Evolutionary conservation across 35 echinoderm and acorn worm genomes (phyloP), one percentile per base, ranked within the genome.

Genomic region (Apostichopus parvimensis): DNA sequence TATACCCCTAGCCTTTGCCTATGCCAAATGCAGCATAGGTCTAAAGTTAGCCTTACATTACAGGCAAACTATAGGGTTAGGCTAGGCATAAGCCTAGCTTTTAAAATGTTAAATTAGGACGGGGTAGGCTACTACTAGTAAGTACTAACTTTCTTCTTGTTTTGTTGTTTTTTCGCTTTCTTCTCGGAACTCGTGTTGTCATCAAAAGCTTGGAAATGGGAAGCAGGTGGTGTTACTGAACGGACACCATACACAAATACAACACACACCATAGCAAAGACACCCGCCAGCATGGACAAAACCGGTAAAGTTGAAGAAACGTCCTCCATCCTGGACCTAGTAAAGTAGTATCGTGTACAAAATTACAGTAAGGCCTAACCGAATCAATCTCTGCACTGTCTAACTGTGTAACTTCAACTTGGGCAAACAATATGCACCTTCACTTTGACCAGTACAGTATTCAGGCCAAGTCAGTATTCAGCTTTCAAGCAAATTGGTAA

Each of bases 181-280:
- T 84, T 84, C 18, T 84, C 81, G 4, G 57, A 10, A 59, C 81
- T 84, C 13, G 55, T 84, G 81, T 84, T 84, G 18, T 84, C 81
- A 58, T 84, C 81, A 24, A 84, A 84, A 9, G 81, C 81, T 59
- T 58, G 81, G 14, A 84, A 84, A 59, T 84, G 81, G 5, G 81
- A 84, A 20, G 81, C 81, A 14, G 81, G 81, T 10, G 81, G 81
- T 84, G 81, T 84, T 22, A 84, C 81, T 84, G 81, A 84, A 56
- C 81, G 81, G 11, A 84, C 57, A n/a, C 81, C 81, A 59, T 84
- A 84, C 17, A 84, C 81, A 52, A 84, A 84, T 52, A 84, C 81
- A 6, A 84, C 53, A 20, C 81, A 58, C 4, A 84, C 81, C 54
- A 84, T 84, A n/a, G 81, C 81, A 21, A 84, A 84, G 5, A 84